These are phyloP conservation scores for Pandion haliaetus DNA, from an alignment of 2,113 vertebrate species.

Conservation along the genomic window DNA sequence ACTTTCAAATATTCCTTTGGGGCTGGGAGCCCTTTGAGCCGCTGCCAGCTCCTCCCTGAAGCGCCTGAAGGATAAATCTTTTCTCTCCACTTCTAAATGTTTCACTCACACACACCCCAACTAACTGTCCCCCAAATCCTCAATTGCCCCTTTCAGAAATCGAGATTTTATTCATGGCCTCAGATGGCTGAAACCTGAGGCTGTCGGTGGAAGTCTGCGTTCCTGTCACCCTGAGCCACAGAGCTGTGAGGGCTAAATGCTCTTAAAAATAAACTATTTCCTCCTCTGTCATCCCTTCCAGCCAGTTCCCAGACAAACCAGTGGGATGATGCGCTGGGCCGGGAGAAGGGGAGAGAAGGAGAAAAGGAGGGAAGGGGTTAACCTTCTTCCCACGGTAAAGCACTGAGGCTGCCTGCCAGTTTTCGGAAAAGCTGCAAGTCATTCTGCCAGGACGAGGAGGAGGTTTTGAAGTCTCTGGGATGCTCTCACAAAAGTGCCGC, in stretches of 20 bases:
- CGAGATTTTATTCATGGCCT: background rate
- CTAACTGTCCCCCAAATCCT: background rate
- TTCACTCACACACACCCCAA: background rate
- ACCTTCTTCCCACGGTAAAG: background rate
- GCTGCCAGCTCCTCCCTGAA: background rate
- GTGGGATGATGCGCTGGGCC: background rate
- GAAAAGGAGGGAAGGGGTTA: conserved; percentile 1
- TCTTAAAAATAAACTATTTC: background rate
- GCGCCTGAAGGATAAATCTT: background rate
- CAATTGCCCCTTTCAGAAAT: background rate
- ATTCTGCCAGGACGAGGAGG: conserved; percentile 46
- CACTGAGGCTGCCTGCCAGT: conserved; percentile 39
- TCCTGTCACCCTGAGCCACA: background rate
- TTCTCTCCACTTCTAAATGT: background rate
- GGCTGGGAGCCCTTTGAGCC: background rate
- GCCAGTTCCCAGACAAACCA: background rate
- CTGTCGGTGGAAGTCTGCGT: background rate
- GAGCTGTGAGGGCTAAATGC: background rate
- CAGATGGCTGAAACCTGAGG: background rate
- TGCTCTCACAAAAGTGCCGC: conserved; percentile 36
- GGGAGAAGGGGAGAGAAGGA: background rate
- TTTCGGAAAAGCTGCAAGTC: conserved; percentile 72
- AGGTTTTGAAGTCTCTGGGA: conserved; percentile 37
- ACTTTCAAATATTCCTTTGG: background rate
- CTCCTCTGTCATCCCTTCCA: background rate